phyloP scores from a whole-genome alignment of 2,888 invertebrate species.

The Apodemia zela region DNA sequence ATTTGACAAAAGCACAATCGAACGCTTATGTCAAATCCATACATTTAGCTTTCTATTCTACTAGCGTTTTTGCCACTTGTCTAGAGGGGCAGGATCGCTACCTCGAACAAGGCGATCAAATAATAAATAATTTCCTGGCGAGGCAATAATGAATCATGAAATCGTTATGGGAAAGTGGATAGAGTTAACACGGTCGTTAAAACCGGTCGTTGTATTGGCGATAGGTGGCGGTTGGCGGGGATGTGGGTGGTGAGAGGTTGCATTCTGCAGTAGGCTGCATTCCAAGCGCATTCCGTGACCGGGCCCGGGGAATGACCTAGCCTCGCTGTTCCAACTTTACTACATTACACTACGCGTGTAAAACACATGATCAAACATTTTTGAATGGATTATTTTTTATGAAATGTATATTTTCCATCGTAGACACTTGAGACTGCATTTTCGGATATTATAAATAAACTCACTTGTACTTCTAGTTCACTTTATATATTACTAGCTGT shows the following conservation, averaged over 20 bases:
- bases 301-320: slow-evolving; percentile 44
- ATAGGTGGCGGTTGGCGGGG: slow-evolving; percentile 25
- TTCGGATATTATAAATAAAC: too few species aligned
- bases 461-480: too few species aligned
- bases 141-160: slow-evolving; percentile 5
- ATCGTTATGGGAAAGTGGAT: slow-evolving; percentile 1
- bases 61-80: too few species aligned
- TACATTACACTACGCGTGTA: background rate
- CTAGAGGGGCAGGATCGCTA: background rate
- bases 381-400: too few species aligned
- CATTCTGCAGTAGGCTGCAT: slow-evolving; percentile 54
- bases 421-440: too few species aligned
- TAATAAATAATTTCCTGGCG: slow-evolving; percentile 1
- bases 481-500: too few species aligned
- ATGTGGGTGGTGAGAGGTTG: slow-evolving; percentile 45
- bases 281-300: slow-evolving; percentile 59
- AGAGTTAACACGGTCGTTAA: slow-evolving; percentile 17
- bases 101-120: background rate
- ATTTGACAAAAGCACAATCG: too few species aligned
- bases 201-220: slow-evolving; percentile 45
- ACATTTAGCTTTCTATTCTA: too few species aligned
- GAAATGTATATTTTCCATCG: too few species aligned
- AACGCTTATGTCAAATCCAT: too few species aligned
- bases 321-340: slow-evolving; percentile 32
- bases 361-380: too few species aligned